Base-by-base conservation (phyloP, 2,888 invertebrate species). In the Xiphydria camelus region DNA sequence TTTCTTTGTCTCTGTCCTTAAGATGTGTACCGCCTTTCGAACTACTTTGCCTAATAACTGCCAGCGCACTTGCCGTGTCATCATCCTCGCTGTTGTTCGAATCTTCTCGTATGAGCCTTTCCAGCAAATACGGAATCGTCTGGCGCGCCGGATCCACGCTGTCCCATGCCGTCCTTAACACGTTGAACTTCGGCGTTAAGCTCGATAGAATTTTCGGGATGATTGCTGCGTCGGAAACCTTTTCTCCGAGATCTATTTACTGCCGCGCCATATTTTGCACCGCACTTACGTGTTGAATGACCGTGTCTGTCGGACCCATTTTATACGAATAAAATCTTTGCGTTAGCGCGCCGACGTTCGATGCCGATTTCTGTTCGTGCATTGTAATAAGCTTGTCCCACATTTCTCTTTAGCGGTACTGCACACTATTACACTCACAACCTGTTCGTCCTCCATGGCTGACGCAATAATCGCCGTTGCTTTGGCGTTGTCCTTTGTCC, bases 271-370 rank as follows among this genome's bases (percentile, higher is more conserved):
- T 29, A 34, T 57, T 61, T 45, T 64, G 56, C 5, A 63, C 45
- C 31, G 55, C 53, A 1, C 52, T 19, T 5, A 64, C 47, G 35
- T 63, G 60, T 37, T 61, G 57, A n/a, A 57, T 53, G 4, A 64
- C 46, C 2, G 40, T 33, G 39, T 62, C 60, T 14, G 37, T 49
- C 10, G 46, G 22, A 2, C 29, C 18, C 40, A 48, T 48, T 15
- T 15, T 44, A 32, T 44, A 43, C 7, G 33, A 19, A 17, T 48
- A 40, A n/a, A 43, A 47, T 7, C 38, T 14, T 34, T 43, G 20
- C 4, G 32, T 14, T 9, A 47, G 14, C 20, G 36, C 6, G 4
- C 23, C 25, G 12, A 31, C 23, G 21, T 39, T 51, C 4, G 47
- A 29, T 31, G 46, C 56, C 5, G 52, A 53, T 17, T 50, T 57